These are phyloP conservation scores for Galleria mellonella DNA, from an alignment of 1,140 invertebrate species.

Conservation along the genomic window DNA sequence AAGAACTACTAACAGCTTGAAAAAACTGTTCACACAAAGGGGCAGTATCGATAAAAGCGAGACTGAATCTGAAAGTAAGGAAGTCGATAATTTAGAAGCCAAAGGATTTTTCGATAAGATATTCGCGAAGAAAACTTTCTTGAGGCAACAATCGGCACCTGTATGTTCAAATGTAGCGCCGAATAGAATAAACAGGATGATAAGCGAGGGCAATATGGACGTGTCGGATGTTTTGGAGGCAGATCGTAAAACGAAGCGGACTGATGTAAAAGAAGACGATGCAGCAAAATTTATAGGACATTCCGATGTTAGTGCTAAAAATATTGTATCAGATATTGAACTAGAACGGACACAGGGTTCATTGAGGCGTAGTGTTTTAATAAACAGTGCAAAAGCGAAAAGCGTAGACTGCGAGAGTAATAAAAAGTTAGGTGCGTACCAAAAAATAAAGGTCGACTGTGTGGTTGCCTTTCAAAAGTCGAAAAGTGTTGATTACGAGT, in stretches of 20 bases:
- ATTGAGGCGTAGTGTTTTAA: constrained; percentile 63
- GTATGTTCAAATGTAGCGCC: constrained; percentile 41
- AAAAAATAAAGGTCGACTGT: constrained; percentile 55
- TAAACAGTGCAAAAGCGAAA: constrained; percentile 64
- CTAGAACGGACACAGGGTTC: constrained; percentile 44
- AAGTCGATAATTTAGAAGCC: constrained; percentile 23
- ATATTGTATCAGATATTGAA: constrained; percentile 28
- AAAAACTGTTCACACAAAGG: constrained; percentile 64
- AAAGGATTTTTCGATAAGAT: constrained; percentile 53
- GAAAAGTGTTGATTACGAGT: constrained; percentile 56
- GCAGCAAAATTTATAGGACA: constrained; percentile 42
- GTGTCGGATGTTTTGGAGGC: constrained; percentile 30
- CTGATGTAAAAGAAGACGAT: constrained; percentile 11
- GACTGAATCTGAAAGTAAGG: constrained; percentile 38
- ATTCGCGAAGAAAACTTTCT: constrained; percentile 47
- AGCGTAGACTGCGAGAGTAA: constrained; percentile 51
- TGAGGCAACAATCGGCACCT: constrained; percentile 62
- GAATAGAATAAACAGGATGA: constrained; percentile 44
- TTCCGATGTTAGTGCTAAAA: constrained; percentile 46
- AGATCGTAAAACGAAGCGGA: constrained; percentile 22
- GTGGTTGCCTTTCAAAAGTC: constrained; percentile 55
- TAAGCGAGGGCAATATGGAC: constrained; percentile 56
- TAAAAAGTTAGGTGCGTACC: constrained; percentile 45
- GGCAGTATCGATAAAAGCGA: constrained; percentile 61
- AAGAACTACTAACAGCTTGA: constrained; percentile 61